Percentiles rank a stretch among this genome's conserved stretches.
phyloP scores from a whole-genome alignment of 2,797 vertebrate species.

The Halcyon leucocephala region DNA sequence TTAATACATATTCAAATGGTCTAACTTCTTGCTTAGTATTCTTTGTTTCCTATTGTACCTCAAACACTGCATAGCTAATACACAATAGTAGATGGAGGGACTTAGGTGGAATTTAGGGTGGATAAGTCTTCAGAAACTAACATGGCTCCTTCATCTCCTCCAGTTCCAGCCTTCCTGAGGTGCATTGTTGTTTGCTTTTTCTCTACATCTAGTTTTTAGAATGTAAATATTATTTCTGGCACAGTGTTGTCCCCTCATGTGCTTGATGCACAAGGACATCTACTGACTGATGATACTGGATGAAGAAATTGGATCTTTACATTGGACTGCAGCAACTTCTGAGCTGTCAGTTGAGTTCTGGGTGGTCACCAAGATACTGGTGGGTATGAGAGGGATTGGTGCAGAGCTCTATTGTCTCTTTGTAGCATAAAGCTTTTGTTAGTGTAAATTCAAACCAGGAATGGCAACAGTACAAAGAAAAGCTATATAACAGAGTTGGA shows the following conservation, averaged over 20 bases:
- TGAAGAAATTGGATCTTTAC: background rate
- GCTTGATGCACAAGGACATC: background rate
- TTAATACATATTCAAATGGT: background rate
- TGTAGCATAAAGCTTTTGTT: background rate
- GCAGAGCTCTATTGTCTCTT: background rate
- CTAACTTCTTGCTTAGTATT: background rate
- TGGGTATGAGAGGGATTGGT: background rate
- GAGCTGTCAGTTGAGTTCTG: background rate
- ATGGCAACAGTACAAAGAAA: background rate
- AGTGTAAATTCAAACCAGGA: background rate
- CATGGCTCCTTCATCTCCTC: background rate
- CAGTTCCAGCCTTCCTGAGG: background rate
- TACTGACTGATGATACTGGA: background rate
- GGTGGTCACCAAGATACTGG: background rate
- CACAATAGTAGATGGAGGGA: background rate
- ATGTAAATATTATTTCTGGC: background rate
- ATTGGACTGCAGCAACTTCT: background rate
- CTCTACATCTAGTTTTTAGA: background rate
- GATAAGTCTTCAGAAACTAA: background rate
- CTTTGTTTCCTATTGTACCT: background rate
- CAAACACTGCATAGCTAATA: background rate
- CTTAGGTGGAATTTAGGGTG: background rate
- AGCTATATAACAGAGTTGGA: background rate
- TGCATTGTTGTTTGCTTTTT: background rate
- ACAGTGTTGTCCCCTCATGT: background rate